A percentile compares a stretch with the other conserved stretches of the same genome.
Conservation (phyloP, 2,888 invertebrate genomes). For the Drosophila phalerata region DNA sequence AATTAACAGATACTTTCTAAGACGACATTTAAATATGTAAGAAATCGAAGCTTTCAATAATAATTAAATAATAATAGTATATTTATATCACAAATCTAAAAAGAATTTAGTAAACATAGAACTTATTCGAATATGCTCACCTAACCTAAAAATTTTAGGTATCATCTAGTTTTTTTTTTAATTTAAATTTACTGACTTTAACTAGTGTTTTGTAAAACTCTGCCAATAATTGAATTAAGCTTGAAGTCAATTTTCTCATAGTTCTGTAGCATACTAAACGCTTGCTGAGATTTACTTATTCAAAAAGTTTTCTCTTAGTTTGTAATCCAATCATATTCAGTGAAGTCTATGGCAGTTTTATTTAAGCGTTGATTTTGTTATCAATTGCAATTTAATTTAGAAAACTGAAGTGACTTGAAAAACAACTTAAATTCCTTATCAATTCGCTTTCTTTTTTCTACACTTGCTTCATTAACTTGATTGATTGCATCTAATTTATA, state of each 20-base stretch:
- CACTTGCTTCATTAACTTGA: slow-evolving; percentile 15
- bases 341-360: neutral
- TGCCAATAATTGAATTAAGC: neutral
- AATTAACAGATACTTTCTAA: neutral
- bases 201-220: too few species aligned
- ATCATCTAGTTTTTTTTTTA: neutral
- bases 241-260: neutral
- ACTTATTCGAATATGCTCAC: too few species aligned
- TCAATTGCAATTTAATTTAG: slow-evolving; percentile 6
- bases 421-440: neutral
- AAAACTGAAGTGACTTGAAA: neutral
- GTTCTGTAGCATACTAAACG: neutral
- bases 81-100: too few species aligned
- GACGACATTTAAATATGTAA: too few species aligned
- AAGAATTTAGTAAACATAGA: too few species aligned
- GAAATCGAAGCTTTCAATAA: too few species aligned
- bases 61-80: too few species aligned
- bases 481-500: slow-evolving; percentile 46
- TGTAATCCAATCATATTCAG: neutral
- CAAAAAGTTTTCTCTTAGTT: neutral
- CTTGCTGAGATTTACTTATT: neutral
- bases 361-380: slow-evolving; percentile 4
- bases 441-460: neutral
- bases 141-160: neutral
- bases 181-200: too few species aligned